phyloP scores from a whole-genome alignment of 2,888 invertebrate genomes.

The Cactoblastis cactorum region DNA sequence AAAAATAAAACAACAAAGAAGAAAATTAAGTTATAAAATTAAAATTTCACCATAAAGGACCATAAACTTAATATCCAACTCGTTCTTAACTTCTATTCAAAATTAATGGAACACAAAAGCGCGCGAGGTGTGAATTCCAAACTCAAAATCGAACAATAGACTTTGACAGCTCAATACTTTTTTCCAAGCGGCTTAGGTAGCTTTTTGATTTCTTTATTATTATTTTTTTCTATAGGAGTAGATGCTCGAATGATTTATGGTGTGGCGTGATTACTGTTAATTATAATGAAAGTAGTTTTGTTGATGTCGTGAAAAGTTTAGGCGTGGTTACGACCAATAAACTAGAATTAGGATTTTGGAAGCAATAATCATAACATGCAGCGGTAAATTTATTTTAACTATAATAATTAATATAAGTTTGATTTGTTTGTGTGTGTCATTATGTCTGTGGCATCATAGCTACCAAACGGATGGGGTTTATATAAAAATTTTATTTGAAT shows the following conservation, averaged over 20 bases:
- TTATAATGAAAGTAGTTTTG: conserved; percentile 7
- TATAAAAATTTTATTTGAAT: no score
- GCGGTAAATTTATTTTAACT: no score
- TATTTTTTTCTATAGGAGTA: no score
- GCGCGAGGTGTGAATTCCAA: conserved; percentile 41
- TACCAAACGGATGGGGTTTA: no score
- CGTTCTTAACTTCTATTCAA: conserved; percentile 9
- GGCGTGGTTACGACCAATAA: conserved; percentile 4
- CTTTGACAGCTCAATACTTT: conserved; percentile 54
- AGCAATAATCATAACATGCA: background rate
- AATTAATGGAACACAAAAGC: conserved; percentile 23
- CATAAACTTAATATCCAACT: background rate
- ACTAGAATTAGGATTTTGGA: background rate
- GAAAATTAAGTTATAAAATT: no score
- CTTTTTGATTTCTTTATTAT: conserved; percentile 31
- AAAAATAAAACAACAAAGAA: background rate
- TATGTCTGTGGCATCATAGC: no score
- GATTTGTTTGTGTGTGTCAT: no score
- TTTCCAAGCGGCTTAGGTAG: conserved; percentile 36
- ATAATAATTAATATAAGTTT: no score
- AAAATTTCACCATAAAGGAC: background rate
- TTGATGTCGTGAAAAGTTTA: conserved; percentile 7
- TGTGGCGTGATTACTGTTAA: conserved; percentile 8
- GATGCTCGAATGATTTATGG: conserved; percentile 22
- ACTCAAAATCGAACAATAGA: conserved; percentile 49